phyloP scores from a whole-genome alignment of 2,113 vertebrate species.

The Spheniscus mendiculus region DNA sequence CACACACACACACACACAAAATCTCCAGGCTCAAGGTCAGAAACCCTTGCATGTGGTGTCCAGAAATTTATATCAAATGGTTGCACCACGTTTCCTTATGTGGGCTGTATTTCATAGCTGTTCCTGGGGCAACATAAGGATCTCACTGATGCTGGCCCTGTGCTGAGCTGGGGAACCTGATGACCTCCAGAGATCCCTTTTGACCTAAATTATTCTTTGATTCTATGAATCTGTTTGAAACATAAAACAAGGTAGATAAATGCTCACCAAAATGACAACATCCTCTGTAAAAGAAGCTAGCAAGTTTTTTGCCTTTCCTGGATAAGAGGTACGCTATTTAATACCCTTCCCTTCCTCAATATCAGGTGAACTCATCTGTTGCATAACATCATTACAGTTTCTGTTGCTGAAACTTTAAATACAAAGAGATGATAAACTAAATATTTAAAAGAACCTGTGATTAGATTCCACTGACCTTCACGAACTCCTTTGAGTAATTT shows the following conservation, averaged over 20 bases:
- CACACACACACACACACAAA: neutral
- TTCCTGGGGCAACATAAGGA: neutral
- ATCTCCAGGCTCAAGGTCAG: neutral
- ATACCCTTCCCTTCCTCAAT: neutral
- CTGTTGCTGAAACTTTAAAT: constrained; percentile 60
- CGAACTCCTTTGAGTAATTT: constrained; percentile 24
- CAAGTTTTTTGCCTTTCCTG: neutral
- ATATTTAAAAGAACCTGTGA: constrained; percentile 56
- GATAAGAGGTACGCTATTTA: neutral
- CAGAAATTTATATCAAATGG: neutral
- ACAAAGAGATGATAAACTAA: constrained; percentile 52
- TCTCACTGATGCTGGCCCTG: neutral
- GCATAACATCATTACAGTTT: constrained; percentile 63
- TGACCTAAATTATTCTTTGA: neutral
- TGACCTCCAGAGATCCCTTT: neutral
- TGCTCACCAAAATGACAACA: neutral
- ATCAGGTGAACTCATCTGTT: constrained; percentile 20
- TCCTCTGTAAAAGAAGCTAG: neutral
- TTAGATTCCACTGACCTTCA: constrained; percentile 50
- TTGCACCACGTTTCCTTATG: neutral
- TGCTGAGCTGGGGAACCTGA: neutral
- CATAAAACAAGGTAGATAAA: neutral
- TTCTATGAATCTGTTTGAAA: neutral
- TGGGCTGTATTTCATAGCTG: neutral
- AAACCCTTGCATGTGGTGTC: rapidly evolving